These are phyloP conservation scores for Leptopilina drosophilae DNA, from an alignment of 2,888 invertebrate species.

Conservation along the genomic window DNA sequence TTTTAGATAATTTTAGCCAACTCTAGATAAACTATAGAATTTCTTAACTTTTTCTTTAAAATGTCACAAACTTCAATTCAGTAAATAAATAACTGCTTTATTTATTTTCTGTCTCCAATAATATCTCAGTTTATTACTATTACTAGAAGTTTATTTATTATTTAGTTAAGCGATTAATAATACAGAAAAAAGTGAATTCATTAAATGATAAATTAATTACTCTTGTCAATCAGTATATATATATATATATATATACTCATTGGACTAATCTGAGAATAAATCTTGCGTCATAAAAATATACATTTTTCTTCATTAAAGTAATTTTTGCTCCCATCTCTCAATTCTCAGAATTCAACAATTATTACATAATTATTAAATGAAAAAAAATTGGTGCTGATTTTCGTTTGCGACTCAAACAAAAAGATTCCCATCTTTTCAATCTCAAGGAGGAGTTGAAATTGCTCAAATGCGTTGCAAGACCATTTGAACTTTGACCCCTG, in stretches of 20 bases:
- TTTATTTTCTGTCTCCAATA: no score
- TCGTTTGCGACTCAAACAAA: neutral
- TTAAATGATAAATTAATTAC: neutral
- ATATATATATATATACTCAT: no score
- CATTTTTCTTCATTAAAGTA: neutral
- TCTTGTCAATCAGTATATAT: neutral
- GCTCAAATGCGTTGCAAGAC: neutral
- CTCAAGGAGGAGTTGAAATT: neutral
- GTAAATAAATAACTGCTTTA: no score
- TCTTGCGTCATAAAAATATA: neutral
- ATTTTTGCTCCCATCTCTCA: slow-evolving; percentile 5
- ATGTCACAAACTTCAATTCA: no score
- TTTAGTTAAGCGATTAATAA: no score
- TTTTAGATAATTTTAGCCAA: no score
- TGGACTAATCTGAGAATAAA: neutral
- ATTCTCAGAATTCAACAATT: neutral
- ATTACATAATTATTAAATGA: neutral
- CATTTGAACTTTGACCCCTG: slow-evolving; percentile 23
- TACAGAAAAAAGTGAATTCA: neutral
- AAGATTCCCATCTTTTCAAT: slow-evolving; percentile 14
- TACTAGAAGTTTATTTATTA: no score
- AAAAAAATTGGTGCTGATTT: neutral
- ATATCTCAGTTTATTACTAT: no score
- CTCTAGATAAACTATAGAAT: no score
- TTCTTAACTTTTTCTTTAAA: no score